These are phyloP conservation scores for Temnothorax longispinosus DNA, from an alignment of 1,140 invertebrate species.

Conservation along the genomic window DNA sequence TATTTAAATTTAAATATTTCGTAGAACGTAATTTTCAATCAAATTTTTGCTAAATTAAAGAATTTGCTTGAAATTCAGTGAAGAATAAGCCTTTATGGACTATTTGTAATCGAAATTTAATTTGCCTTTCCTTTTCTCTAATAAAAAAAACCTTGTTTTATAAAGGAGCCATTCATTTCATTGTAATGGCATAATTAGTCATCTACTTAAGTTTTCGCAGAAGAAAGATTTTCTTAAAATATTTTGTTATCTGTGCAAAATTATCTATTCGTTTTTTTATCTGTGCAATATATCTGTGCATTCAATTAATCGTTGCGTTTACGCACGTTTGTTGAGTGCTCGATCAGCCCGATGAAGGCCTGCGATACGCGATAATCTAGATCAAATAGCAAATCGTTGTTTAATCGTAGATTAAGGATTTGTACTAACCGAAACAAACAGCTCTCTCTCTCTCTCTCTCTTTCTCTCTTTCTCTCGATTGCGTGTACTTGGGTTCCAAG, in stretches of 20 bases:
- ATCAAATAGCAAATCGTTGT: conserved; percentile 76
- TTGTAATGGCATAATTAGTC: not conserved
- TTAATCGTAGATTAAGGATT: conserved; percentile 76
- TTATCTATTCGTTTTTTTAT: not conserved
- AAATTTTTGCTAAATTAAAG: not conserved
- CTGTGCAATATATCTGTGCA: not conserved
- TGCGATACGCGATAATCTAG: conserved; percentile 73
- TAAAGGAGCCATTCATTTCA: not conserved
- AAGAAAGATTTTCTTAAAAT: not conserved
- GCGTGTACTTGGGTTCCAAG: conserved; percentile 61
- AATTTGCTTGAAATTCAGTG: not conserved
- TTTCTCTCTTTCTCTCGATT: conserved; percentile 62
- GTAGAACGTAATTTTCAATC: not conserved
- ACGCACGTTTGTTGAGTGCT: not conserved
- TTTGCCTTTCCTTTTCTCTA: not conserved
- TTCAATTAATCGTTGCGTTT: conserved; percentile 26
- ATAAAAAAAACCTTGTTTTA: not conserved
- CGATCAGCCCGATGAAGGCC: conserved; percentile 51
- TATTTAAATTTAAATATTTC: conserved; percentile 8
- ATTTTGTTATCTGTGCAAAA: conserved; percentile 12
- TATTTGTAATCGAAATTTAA: not conserved
- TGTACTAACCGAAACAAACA: conserved; percentile 72
- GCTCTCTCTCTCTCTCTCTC: conserved; percentile 55
- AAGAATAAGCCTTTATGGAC: not conserved
- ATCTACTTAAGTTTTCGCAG: not conserved